These are phyloP conservation scores for Cephonodes hylas DNA, from an alignment of 2,888 invertebrate species.

Conservation along the genomic window DNA sequence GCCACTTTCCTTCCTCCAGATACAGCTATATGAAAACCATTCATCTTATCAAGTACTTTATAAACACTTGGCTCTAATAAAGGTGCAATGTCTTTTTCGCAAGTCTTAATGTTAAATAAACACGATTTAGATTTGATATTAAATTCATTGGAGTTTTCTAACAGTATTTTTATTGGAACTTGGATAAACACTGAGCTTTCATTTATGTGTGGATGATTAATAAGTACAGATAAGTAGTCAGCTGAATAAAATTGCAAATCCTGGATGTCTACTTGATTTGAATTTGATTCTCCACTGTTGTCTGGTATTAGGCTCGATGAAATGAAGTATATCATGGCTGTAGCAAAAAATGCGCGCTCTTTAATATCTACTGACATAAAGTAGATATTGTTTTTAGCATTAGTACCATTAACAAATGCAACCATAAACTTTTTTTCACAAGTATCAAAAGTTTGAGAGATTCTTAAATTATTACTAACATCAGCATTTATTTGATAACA, in stretches of 20 bases:
- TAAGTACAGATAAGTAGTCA: constrained; percentile 86
- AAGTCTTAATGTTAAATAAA: constrained; percentile 68
- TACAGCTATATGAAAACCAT: constrained; percentile 87
- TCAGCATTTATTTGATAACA: constrained; percentile 59
- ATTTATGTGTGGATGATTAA: constrained; percentile 75
- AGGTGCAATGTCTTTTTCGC: constrained; percentile 77
- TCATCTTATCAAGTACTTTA: constrained; percentile 84
- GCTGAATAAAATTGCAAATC: constrained; percentile 90
- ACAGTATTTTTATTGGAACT: constrained; percentile 70
- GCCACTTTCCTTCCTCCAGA: constrained; percentile 92
- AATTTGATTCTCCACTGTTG: constrained; percentile 34
- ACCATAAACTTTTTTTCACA: constrained; percentile 75
- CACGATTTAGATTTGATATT: constrained; percentile 62
- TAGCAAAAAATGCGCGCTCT: constrained; percentile 59
- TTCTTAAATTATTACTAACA: constrained; percentile 50
- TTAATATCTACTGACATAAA: constrained; percentile 75
- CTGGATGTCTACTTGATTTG: constrained; percentile 71
- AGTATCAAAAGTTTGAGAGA: constrained; percentile 75
- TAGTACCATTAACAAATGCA: constrained; percentile 67
- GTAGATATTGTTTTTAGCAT: constrained; percentile 67
- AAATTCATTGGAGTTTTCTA: constrained; percentile 64
- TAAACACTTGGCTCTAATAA: constrained; percentile 75
- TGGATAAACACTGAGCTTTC: constrained; percentile 74
- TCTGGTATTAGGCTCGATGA: constrained; percentile 64
- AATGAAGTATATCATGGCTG: constrained; percentile 79